Evolutionary conservation across 2,888 invertebrate species (phyloP), one percentile per base, ranked within the genome.

Genomic region (Leptinotarsa tumamoca): DNA sequence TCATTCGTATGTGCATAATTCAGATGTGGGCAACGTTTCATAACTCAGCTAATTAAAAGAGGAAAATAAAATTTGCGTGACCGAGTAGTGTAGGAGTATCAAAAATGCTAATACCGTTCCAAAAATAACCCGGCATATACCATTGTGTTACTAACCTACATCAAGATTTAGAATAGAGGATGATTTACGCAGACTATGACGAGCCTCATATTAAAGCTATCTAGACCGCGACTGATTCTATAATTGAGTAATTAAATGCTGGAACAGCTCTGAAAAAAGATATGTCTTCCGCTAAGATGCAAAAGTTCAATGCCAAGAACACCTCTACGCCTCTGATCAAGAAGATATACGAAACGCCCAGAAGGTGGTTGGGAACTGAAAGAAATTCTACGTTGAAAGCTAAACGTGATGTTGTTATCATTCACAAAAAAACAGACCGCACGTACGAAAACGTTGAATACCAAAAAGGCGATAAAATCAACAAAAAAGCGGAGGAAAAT

Each of bases 401-500:
- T 10, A 80, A 80, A 70, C 79, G 80, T 68, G 81, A 83, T 71
- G 75, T 80, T 0, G 79, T 82, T 4, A 81, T 79, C 33, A 80
- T 82, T 43, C 79, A 76, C 63, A 84, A 83, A 66, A 83, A 79
- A 72, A 74, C 78, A 4, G 81, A 83, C 23, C 84, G 84, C 66
- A 80, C 81, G 50, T 86, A 86, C 77, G 86, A 86, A 78, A 86
- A 86, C 73, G 75, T 84, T 13, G 76, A 78, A 5, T 82, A 79
- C 68, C 79, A 71, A 72, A 80, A 74, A 56, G 76, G 63, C 58
- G 72, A 75, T 7, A 63, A 69, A 4, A 63, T 52, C 5, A 17
- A 33, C n/a, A 74, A 72, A 54, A 77, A 67, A 58, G 2, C 89
- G 80, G 90, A 90, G 79, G 90, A 90, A 85, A 90, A 91, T 84